Conservation (phyloP, 2,888 invertebrate genomes). For the Pandemis cinnamomeana region DNA sequence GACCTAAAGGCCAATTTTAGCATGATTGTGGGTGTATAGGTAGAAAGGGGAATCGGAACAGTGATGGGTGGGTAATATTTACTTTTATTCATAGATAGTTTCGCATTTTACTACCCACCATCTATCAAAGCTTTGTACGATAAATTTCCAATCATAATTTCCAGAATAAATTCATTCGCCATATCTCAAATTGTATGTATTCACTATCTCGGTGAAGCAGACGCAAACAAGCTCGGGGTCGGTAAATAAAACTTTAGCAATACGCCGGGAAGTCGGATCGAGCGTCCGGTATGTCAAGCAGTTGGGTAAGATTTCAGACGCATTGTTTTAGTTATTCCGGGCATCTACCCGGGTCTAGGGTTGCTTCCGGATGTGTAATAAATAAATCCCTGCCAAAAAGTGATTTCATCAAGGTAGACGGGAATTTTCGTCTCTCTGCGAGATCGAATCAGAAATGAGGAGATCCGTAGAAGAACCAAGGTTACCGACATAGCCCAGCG, state of each 20-base stretch:
- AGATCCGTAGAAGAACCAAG: too few species aligned
- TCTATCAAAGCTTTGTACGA: not conserved
- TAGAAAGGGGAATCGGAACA: too few species aligned
- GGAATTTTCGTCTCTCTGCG: too few species aligned
- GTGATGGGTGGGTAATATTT: too few species aligned
- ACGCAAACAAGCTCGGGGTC: constrained; percentile 36
- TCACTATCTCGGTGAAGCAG: constrained; percentile 7
- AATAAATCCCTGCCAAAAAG: not conserved
- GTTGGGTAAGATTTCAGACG: constrained; percentile 82
- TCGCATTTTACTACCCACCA: too few species aligned
- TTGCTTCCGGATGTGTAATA: constrained; percentile 42
- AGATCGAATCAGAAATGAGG: too few species aligned
- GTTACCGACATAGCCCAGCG: too few species aligned
- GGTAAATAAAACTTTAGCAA: constrained; percentile 39
- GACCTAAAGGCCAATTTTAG: too few species aligned
- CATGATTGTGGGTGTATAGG: too few species aligned
- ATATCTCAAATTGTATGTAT: not conserved
- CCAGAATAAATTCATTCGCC: not conserved
- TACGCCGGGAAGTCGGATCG: constrained; percentile 53
- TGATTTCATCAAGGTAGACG: not conserved
- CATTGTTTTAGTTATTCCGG: constrained; percentile 77
- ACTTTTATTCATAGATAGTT: too few species aligned
- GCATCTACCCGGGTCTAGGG: constrained; percentile 64
- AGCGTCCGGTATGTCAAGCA: constrained; percentile 77
- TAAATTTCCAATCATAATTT: not conserved